These are phyloP conservation scores for Schizaphis graminum DNA, from an alignment of 2,888 invertebrate genomes.

Conservation along the genomic window DNA sequence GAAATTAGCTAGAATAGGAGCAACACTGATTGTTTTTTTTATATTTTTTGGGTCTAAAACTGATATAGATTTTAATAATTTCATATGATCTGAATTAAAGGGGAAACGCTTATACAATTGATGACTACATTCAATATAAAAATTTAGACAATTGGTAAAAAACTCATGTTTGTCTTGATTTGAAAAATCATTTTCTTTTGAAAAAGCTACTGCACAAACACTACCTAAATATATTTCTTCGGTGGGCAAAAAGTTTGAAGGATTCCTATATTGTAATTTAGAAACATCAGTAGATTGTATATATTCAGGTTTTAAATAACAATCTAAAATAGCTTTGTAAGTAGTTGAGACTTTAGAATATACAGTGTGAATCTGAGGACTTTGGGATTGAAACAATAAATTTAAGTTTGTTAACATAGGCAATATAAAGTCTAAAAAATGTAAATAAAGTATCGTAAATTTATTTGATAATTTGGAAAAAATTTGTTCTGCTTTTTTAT, in stretches of 20 bases:
- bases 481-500: background rate
- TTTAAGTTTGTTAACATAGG: background rate
- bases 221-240: background rate
- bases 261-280: background rate
- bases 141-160: background rate
- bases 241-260: background rate
- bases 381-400: background rate
- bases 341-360: background rate
- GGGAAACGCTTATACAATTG: background rate
- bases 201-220: background rate
- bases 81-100: background rate
- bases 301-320: constrained; percentile 19
- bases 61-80: background rate
- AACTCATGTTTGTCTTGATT: background rate
- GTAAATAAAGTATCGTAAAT: background rate
- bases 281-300: background rate
- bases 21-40: background rate
- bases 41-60: constrained; percentile 5
- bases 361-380: background rate
- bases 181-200: background rate
- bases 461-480: background rate
- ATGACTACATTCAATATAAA: constrained; percentile 16
- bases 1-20: background rate
- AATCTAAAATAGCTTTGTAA: background rate
- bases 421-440: background rate